phyloP scores from a whole-genome alignment of 2,113 vertebrate species.

The Odocoileus virginianus region DNA sequence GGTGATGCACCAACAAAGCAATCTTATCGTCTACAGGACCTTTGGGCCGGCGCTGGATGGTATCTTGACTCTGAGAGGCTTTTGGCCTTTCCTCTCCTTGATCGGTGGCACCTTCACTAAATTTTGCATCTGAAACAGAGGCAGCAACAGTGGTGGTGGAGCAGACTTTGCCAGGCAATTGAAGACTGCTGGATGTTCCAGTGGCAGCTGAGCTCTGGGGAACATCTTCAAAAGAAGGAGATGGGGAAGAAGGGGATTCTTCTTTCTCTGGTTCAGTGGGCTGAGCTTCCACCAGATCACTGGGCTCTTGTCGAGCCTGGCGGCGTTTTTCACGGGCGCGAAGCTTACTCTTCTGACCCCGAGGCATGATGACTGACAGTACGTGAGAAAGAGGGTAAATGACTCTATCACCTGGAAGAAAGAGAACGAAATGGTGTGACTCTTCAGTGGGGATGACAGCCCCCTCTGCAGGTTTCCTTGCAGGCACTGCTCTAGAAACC shows the following conservation, averaged over 20 bases:
- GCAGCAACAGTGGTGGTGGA: background rate
- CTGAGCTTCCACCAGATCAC: background rate
- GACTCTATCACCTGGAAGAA: background rate
- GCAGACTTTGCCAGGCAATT: background rate
- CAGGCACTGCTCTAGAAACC: background rate
- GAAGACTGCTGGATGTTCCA: background rate
- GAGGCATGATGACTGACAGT: conserved; percentile 34
- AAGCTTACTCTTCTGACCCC: conserved; percentile 44
- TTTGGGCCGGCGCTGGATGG: accelerated
- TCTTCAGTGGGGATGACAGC: background rate
- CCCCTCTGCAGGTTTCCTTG: background rate
- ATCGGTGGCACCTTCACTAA: background rate
- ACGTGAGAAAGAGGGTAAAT: background rate
- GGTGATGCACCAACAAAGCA: conserved; percentile 5
- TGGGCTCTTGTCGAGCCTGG: background rate
- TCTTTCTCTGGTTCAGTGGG: background rate
- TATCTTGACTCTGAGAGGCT: background rate
- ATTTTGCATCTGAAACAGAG: background rate
- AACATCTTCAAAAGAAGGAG: background rate
- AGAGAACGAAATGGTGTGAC: background rate
- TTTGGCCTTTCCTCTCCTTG: background rate
- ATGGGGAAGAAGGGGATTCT: background rate
- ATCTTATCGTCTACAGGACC: background rate
- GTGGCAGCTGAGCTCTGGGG: background rate
- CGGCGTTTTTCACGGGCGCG: background rate